Conservation (phyloP, 2,888 invertebrate species). For the Mayetiola destructor region DNA sequence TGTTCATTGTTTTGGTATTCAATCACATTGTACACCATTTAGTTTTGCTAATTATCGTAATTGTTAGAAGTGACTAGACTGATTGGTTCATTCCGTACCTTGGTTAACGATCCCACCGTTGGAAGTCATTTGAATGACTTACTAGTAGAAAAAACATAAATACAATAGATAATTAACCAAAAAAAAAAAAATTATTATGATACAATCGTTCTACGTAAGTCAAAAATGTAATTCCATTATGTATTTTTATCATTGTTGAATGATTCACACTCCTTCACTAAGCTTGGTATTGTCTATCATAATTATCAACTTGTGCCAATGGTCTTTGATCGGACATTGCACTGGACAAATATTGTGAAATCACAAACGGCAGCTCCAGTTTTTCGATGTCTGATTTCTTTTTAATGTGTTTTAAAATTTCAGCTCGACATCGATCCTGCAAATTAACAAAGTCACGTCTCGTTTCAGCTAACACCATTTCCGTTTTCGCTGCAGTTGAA, state of each 20-base stretch:
- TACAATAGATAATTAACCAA: no score
- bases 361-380: conserved; percentile 43
- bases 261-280: neutral
- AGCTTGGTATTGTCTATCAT: conserved; percentile 25
- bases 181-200: no score
- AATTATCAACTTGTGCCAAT: conserved; percentile 32
- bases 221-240: no score
- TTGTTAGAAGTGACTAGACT: neutral
- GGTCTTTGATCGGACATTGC: conserved; percentile 36
- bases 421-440: conserved; percentile 51
- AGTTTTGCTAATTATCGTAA: no score
- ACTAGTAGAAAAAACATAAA: no score
- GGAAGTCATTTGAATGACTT: neutral
- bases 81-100: neutral
- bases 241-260: no score
- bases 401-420: conserved; percentile 42
- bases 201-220: no score
- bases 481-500: conserved; percentile 60
- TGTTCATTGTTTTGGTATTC: no score
- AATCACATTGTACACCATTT: no score
- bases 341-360: conserved; percentile 43
- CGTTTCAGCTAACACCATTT: conserved; percentile 48
- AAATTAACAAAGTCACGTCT: conserved; percentile 49
- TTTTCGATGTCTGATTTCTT: conserved; percentile 39
- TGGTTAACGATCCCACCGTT: conserved; percentile 9